Percentiles rank a stretch among this genome's conserved stretches.
phyloP scores from a whole-genome alignment of 2,797 vertebrate species.

The Intellagama lesueurii region DNA sequence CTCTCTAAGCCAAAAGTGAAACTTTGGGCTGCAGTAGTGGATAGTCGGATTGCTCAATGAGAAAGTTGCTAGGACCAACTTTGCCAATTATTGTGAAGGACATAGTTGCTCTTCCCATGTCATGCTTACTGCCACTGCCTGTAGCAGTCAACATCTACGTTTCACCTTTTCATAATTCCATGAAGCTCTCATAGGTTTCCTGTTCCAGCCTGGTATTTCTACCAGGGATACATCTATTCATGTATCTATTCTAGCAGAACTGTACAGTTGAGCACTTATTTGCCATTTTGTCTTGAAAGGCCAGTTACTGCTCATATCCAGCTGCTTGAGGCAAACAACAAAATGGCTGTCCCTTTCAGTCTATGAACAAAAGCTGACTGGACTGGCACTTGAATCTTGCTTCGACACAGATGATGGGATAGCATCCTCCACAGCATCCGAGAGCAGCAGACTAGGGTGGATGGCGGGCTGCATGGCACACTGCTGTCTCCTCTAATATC shows the following conservation, averaged over 20 bases:
- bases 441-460: neutral
- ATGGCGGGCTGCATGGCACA: no score
- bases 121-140: neutral
- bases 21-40: no score
- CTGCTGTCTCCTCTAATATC: neutral
- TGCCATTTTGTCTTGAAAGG: neutral
- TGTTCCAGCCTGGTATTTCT: neutral
- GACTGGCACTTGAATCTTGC: neutral
- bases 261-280: neutral
- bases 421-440: neutral
- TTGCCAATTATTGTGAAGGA: neutral
- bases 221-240: neutral
- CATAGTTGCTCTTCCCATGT: neutral
- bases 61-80: neutral
- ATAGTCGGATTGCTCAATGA: neutral
- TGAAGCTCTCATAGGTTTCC: neutral
- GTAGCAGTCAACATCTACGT: neutral
- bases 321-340: neutral
- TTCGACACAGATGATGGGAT: neutral
- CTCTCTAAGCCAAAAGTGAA: neutral
- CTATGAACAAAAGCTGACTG: neutral
- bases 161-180: neutral
- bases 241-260: neutral
- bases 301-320: neutral
- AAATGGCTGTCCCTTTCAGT: neutral